phyloP scores from a whole-genome alignment of 2,797 vertebrate species.

The Percopsis omiscomaycus region DNA sequence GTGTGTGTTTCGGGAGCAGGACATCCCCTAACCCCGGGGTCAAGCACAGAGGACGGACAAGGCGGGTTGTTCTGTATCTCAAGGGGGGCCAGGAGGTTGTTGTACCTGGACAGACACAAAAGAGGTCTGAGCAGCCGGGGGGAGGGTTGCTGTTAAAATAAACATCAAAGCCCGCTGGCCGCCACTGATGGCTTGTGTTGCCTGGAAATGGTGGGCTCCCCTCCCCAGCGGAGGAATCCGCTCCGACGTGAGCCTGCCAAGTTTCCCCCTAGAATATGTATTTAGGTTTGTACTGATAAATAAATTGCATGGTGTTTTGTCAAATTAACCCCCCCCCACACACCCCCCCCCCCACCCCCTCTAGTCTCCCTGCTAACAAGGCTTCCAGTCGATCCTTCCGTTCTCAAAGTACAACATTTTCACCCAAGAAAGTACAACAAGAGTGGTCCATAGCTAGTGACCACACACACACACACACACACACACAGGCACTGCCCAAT shows the following conservation, averaged over 20 bases:
- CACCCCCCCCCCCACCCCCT: too few species aligned
- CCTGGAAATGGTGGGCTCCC: constrained; percentile 80
- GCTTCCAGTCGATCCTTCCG: too few species aligned
- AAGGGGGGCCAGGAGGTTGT: constrained; percentile 70
- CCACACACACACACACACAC: constrained; percentile 1
- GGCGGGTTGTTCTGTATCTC: constrained; percentile 41
- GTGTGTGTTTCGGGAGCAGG: constrained; percentile 79
- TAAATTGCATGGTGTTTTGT: constrained; percentile 75
- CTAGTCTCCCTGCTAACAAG: too few species aligned
- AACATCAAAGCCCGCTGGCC: constrained; percentile 81
- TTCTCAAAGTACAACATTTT: too few species aligned
- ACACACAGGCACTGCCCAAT: background rate
- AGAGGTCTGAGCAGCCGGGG: constrained; percentile 70
- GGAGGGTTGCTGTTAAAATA: constrained; percentile 73
- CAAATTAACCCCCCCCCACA: constrained; percentile 55
- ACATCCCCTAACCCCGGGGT: constrained; percentile 73
- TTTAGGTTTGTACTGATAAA: constrained; percentile 65
- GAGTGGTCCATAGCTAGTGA: too few species aligned
- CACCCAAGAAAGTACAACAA: too few species aligned
- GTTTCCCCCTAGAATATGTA: constrained; percentile 63
- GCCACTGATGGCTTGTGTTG: constrained; percentile 77
- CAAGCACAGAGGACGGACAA: constrained; percentile 40
- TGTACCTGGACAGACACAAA: constrained; percentile 85
- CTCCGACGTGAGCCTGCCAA: background rate
- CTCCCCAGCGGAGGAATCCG: constrained; percentile 29